Base-by-base conservation (phyloP, 2,888 invertebrate species). In the Hirudinaria manillensis region DNA sequence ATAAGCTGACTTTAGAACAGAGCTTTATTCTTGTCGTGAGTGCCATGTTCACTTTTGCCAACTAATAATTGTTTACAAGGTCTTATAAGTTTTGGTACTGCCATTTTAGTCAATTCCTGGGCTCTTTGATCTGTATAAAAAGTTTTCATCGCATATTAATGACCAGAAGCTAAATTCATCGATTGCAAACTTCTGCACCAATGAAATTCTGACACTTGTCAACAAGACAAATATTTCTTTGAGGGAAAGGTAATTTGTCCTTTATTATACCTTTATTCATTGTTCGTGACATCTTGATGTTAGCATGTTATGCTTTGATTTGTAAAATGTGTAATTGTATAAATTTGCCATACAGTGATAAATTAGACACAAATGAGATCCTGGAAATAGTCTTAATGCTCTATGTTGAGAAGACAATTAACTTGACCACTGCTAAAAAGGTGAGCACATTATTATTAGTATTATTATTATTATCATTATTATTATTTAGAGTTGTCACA, bases 1-100 rank as follows among this genome's bases (percentile, higher is more conserved):
- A 88, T 82, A 85, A 88, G 68, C 83, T 94, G 0, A 86, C 89
- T 53, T 84, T 89, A 38, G 89, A 90, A 82, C 87, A 88, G 65
- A 88, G 90, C 1, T 88, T 90, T 75, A 89, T 90, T 82, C 87
- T 93, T 79, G 91, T 93, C 81, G 90, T 90, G 85, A 85, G 86
- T 76, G 32, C 13, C 27, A 16, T n/a, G 10, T 73, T 34, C 7
- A 21, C 29, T 73, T 61, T 61, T 73, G 19, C 29, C 16, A 73
- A 4, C 29, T n/a, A 61, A 3, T 27, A 34, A 55, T 61, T 7
- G 21, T 19, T 73, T 27, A 29, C 61, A 29, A 13, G 24, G 3
- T 56, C 7, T n/a, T 34, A 51, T 32, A 29, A 61, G 45, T 45
- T 6, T 45, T 10, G 3, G n/a, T n/a, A n/a, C n/a, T 45, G 45